Conservation (phyloP, 1,140 invertebrate genomes). For the Oreohelix idahoensis region DNA sequence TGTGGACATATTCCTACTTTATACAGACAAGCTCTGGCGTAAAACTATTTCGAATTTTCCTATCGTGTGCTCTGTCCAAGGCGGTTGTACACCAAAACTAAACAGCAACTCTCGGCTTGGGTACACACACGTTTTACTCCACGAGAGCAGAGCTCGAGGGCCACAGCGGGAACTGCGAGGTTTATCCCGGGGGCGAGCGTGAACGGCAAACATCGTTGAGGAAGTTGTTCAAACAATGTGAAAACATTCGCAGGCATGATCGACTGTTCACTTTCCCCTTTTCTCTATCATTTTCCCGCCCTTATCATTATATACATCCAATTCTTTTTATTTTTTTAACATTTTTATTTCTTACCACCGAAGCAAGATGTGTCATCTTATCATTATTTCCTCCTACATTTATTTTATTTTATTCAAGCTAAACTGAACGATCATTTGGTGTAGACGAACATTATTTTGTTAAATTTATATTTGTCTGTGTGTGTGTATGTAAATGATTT, state of each 20-base stretch:
- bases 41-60: not conserved
- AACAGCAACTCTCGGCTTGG: not conserved
- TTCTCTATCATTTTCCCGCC: too few relatives aligned
- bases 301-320: too few relatives aligned
- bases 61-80: not conserved
- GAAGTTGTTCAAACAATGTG: constrained; percentile 18
- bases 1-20: not conserved
- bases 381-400: too few relatives aligned
- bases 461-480: too few relatives aligned
- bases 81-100: not conserved
- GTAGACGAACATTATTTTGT: too few relatives aligned
- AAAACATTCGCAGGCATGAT: constrained; percentile 6
- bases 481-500: too few relatives aligned
- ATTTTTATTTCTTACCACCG: too few relatives aligned
- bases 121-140: not conserved
- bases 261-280: not conserved
- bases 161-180: constrained; percentile 9
- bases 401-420: too few relatives aligned
- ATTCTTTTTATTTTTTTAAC: too few relatives aligned
- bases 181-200: constrained; percentile 2
- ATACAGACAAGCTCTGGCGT: not conserved
- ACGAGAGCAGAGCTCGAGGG: not conserved
- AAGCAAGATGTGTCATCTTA: too few relatives aligned
- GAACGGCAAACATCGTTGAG: constrained; percentile 12
- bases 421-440: too few relatives aligned